Evolutionary conservation across 2,888 invertebrate genomes (phyloP).

Genomic region (Deroplatys truncata): DNA sequence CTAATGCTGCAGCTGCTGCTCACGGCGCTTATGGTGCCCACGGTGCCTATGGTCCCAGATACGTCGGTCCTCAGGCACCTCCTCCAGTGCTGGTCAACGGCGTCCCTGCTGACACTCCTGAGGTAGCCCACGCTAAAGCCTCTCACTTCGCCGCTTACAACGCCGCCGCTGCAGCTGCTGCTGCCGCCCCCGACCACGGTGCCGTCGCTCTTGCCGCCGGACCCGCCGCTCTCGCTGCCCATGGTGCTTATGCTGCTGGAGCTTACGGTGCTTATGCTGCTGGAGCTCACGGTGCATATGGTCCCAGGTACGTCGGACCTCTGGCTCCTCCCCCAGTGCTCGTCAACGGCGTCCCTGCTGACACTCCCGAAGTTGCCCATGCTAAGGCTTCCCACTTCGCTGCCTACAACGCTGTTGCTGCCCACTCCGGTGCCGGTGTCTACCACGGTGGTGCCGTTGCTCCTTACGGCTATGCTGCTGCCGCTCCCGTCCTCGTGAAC

Average conservation of each 20-base stretch:
- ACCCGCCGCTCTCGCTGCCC: slow-evolving; percentile 38
- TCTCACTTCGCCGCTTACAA: slow-evolving; percentile 18
- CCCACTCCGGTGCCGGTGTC: neutral
- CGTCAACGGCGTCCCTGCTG: neutral
- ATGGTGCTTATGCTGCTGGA: no score
- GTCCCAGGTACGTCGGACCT: neutral
- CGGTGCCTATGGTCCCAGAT: neutral
- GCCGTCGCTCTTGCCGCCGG: slow-evolving; percentile 26
- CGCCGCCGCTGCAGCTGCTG: slow-evolving; percentile 33
- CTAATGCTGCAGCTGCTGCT: neutral
- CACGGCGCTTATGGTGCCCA: neutral
- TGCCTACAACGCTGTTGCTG: neutral
- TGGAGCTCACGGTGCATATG: neutral
- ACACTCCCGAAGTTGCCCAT: slow-evolving; percentile 48
- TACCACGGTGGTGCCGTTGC: slow-evolving; percentile 28
- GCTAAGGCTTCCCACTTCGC: slow-evolving; percentile 50
- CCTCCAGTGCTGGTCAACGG: neutral
- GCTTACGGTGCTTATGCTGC: no score
- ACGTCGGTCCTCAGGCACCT: slow-evolving; percentile 24
- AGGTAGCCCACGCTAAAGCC: slow-evolving; percentile 24
- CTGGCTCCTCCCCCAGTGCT: neutral
- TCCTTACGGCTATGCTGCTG: slow-evolving; percentile 38
- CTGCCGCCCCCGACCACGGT: neutral
- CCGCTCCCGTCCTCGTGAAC: neutral
- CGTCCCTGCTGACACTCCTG: slow-evolving; percentile 21